Conservation (phyloP, 2,888 invertebrate genomes). For the Drosophila ezoana region DNA sequence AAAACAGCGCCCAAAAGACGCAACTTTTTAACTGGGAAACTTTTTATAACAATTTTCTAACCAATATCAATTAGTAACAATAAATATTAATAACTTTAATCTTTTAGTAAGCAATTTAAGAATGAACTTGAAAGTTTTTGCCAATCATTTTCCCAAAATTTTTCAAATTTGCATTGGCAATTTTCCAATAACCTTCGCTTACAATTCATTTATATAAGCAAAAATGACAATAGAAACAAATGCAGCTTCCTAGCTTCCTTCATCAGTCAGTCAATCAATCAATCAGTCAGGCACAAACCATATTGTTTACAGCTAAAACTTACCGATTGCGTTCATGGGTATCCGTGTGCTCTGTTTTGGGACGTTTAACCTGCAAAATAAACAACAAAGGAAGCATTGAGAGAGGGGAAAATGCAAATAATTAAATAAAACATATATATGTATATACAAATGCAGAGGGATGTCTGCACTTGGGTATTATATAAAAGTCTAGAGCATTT, state of each 20-base stretch:
- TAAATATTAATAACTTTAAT: too few species aligned
- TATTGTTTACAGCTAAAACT: slow-evolving; percentile 1
- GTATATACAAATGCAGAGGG: neutral
- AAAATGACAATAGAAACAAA: neutral
- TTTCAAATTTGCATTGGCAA: too few species aligned
- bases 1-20: too few species aligned
- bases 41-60: too few species aligned
- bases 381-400: slow-evolving; percentile 80
- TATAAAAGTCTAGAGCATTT: slow-evolving; percentile 17
- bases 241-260: neutral
- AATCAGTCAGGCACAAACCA: neutral
- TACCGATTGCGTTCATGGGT: slow-evolving; percentile 89
- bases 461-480: slow-evolving; percentile 19
- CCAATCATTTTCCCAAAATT: too few species aligned
- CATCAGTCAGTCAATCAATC: neutral
- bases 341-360: slow-evolving; percentile 88
- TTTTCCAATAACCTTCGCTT: too few species aligned
- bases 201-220: too few species aligned
- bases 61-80: too few species aligned
- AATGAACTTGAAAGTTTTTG: too few species aligned
- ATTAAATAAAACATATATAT: slow-evolving; percentile 1
- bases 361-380: slow-evolving; percentile 89
- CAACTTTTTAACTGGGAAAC: too few species aligned
- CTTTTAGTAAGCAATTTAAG: too few species aligned
- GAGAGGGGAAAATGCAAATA: slow-evolving; percentile 21